These are phyloP conservation scores for Chauna torquata DNA, from an alignment of 2,113 vertebrate genomes.

Conservation along the genomic window DNA sequence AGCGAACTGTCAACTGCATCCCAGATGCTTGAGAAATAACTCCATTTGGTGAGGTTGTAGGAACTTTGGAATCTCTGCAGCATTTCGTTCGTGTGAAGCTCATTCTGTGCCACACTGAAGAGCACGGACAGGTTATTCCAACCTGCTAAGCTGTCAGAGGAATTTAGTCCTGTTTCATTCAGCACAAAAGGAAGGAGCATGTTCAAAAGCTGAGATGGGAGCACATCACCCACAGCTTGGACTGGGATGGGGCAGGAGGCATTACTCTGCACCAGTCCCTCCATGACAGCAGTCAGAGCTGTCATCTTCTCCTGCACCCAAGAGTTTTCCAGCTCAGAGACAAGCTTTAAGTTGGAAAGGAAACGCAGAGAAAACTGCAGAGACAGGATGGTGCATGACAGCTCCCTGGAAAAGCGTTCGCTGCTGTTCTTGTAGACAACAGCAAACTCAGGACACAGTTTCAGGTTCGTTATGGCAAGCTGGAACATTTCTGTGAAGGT, in stretches of 20 bases:
- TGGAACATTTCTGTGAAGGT: conserved; percentile 34
- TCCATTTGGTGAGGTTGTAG: background rate
- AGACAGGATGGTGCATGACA: background rate
- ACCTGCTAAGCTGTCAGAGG: background rate
- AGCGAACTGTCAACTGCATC: background rate
- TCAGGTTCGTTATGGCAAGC: conserved; percentile 18
- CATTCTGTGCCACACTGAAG: background rate
- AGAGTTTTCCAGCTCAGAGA: background rate
- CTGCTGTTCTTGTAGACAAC: conserved; percentile 4
- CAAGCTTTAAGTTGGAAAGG: conserved; percentile 5
- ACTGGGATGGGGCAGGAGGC: background rate
- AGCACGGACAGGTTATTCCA: background rate
- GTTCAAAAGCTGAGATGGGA: background rate
- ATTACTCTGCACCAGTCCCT: background rate
- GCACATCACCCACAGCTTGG: background rate
- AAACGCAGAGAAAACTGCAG: conserved; percentile 36
- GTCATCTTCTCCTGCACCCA: conserved; percentile 27
- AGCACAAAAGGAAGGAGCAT: background rate
- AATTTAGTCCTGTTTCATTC: background rate
- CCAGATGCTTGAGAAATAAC: background rate
- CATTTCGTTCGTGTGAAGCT: background rate
- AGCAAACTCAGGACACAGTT: conserved; percentile 45
- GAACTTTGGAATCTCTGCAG: background rate
- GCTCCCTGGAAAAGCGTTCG: background rate
- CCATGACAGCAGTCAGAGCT: background rate